Evolutionary conservation across 2,113 vertebrate genomes (phyloP).

Genomic region (Formicarius rufipectus): DNA sequence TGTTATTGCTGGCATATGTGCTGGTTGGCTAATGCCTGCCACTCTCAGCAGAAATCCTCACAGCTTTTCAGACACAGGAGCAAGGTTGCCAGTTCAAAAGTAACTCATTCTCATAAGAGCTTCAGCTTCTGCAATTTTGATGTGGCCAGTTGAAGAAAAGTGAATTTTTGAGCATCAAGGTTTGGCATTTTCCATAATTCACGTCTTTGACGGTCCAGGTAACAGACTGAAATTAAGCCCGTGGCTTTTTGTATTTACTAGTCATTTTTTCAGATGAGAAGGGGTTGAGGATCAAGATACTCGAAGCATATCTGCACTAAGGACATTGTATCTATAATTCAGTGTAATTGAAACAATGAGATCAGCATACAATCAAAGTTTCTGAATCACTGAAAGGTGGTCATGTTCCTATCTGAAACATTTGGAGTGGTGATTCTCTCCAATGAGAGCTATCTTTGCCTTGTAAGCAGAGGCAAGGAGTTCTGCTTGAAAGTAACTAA

Average conservation of each 20-base stretch:
- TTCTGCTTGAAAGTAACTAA: background rate
- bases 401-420: background rate
- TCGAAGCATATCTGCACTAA: background rate
- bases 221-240: background rate
- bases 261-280: background rate
- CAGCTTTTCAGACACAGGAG: slow-evolving; percentile 7
- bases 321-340: background rate
- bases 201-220: background rate
- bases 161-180: background rate
- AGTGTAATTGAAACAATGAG: background rate
- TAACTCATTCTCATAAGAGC: background rate
- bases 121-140: background rate
- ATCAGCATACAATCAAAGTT: background rate
- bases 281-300: background rate
- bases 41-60: slow-evolving; percentile 37
- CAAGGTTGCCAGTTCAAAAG: slow-evolving; percentile 9
- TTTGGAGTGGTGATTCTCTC: background rate
- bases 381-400: background rate
- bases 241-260: background rate
- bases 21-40: slow-evolving; percentile 12
- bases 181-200: background rate
- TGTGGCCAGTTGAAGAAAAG: background rate
- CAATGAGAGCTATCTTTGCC: background rate
- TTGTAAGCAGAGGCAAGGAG: background rate
- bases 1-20: slow-evolving; percentile 57